Percentiles rank a stretch among this genome's conserved stretches.
phyloP scores from a whole-genome alignment of 2,888 invertebrate genomes.

The Camponotus fellah region DNA sequence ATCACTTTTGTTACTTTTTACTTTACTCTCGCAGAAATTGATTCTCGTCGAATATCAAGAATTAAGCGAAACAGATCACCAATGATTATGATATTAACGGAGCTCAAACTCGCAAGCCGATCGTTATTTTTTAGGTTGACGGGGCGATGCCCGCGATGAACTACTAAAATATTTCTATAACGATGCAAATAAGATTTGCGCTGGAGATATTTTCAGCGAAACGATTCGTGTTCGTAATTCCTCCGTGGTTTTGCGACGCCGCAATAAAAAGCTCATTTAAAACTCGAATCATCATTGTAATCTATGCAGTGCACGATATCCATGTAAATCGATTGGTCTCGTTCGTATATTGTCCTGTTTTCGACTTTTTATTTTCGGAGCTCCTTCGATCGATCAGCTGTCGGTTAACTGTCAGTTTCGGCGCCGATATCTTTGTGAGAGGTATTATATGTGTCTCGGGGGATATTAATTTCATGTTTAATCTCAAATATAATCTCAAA shows the following conservation, averaged over 20 bases:
- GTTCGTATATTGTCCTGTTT: neutral
- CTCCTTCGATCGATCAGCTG: neutral
- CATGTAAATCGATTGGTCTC: conserved; percentile 10
- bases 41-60: neutral
- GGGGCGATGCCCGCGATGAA: conserved; percentile 1
- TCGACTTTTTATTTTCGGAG: neutral
- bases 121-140: conserved; percentile 26
- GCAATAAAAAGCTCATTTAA: conserved; percentile 22
- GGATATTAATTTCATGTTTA: conserved; percentile 25
- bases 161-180: conserved; percentile 54
- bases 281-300: conserved; percentile 13
- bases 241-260: neutral
- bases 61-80: conserved; percentile 6
- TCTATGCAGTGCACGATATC: neutral
- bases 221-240: neutral
- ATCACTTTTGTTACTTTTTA: neutral
- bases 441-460: conserved; percentile 1
- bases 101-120: conserved; percentile 11
- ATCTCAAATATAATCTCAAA: conserved; percentile 27
- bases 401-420: neutral
- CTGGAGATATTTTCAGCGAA: neutral
- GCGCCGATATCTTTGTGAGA: neutral
- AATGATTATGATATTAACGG: conserved; percentile 22
- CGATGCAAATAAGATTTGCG: conserved; percentile 53
- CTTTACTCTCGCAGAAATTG: neutral